Base-by-base conservation (phyloP, 1,140 invertebrate genomes). In the Meloidogyne exigua region DNA sequence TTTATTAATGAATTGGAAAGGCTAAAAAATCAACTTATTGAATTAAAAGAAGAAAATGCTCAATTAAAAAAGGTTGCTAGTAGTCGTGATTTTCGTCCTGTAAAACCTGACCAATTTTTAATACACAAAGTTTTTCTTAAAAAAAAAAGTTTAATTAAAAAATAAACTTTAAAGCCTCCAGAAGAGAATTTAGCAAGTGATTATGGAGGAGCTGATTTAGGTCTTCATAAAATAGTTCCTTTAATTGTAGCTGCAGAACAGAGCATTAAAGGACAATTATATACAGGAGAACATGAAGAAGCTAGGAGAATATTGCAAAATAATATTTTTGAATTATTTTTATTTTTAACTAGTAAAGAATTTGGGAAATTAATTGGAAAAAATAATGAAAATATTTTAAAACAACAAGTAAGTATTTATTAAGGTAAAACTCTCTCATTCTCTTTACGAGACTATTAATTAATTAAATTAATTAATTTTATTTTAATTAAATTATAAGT, bases 241-340 rank as follows among this genome's bases (percentile, higher is more conserved):
- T 5, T 74, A 12, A 32, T 36, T 49, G 63, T 74, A 5, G 72
- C 72, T 21, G 72, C 72, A 49, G 72, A 74, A 42, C 49, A 49
- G 7, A 11, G 25, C 15, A 11, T 76, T 4, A 28, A 73, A 15
- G 75, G 75, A 23, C 66, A 74, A 42, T 70, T 82, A 57, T 82
- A 82, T 68, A 68, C 82, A 2, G 84, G 77, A 62, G 68, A 84
- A 12, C 81, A 82, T 65, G 81, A 82, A 73, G 74, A 82, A 65
- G 68, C 26, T 32, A 39, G 77, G 21, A 39, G 80, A 25, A 64
- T 69, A 26, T 25, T 81, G 18, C 69, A 82, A 65, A 75, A 78
- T 70, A 28, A 44, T 25, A 79, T 82, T 28, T 63, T 64, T 36
- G 80, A 81, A 63, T 42, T 82, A 39, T 83, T 79, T 65, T 82